Conservation (phyloP, 2,888 invertebrate species). For the Eupeodes luniger region DNA sequence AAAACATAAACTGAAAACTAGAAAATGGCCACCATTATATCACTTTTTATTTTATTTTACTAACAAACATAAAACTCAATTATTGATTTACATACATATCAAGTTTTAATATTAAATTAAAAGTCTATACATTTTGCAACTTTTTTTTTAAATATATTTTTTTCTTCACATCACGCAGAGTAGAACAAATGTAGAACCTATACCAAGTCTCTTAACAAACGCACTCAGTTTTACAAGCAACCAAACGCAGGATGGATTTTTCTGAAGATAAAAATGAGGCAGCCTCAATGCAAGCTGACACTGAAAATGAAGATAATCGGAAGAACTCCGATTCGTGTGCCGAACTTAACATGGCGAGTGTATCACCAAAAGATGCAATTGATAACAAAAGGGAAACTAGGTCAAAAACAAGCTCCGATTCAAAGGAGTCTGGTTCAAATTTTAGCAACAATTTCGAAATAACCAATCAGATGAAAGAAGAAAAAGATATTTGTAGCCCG, state of each 20-base stretch:
- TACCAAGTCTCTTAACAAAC: slow-evolving; percentile 1
- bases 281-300: slow-evolving; percentile 24
- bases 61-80: too few species aligned
- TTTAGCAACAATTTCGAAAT: slow-evolving; percentile 34
- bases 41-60: too few species aligned
- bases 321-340: slow-evolving; percentile 36
- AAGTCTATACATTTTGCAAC: too few species aligned
- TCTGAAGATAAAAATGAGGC: slow-evolving; percentile 58
- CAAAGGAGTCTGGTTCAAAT: slow-evolving; percentile 33
- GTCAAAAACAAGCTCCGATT: slow-evolving; percentile 8
- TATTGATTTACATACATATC: too few species aligned
- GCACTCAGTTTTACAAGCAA: background rate
- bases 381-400: slow-evolving; percentile 16
- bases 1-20: too few species aligned
- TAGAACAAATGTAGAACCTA: slow-evolving; percentile 59
- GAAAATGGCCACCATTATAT: too few species aligned
- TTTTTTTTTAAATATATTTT: background rate
- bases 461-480: slow-evolving; percentile 53
- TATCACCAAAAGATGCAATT: slow-evolving; percentile 54
- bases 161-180: slow-evolving; percentile 10
- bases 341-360: slow-evolving; percentile 38
- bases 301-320: slow-evolving; percentile 15
- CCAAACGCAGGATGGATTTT: slow-evolving; percentile 58
- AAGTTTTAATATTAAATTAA: too few species aligned
- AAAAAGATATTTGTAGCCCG: slow-evolving; percentile 45